Evolutionary conservation across 2,797 vertebrate genomes (phyloP).

Genomic region (Squalus acanthias): DNA sequence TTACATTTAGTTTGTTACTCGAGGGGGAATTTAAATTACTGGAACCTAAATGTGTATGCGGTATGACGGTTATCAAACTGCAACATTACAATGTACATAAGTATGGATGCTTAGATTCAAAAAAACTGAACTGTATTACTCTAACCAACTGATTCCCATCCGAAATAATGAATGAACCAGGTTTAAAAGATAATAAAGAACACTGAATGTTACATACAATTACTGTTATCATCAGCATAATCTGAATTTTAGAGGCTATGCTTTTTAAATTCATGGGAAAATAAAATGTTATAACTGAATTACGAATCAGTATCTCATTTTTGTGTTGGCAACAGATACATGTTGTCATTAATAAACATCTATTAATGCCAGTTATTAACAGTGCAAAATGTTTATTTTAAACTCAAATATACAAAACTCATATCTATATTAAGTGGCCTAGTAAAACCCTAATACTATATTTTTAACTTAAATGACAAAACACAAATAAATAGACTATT

Average conservation of each 20-base stretch:
- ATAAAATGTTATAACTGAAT: not conserved
- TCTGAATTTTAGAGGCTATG: not conserved
- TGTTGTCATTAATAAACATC: not conserved
- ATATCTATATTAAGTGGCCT: not conserved
- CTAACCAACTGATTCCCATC: not conserved
- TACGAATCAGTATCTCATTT: not conserved
- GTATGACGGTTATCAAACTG: not conserved
- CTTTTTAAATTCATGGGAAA: not conserved
- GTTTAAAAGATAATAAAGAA: not conserved
- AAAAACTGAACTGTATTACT: not conserved
- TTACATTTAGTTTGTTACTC: conserved; percentile 2
- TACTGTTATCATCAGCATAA: not conserved
- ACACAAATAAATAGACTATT: not conserved
- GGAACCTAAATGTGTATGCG: not conserved
- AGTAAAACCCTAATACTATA: not conserved
- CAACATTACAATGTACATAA: not conserved
- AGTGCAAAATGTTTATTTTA: not conserved
- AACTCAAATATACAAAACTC: not conserved
- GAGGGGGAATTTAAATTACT: not conserved
- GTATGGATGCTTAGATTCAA: not conserved
- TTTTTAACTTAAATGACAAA: not conserved
- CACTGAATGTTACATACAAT: not conserved
- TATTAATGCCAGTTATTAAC: not conserved
- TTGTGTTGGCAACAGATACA: not conserved
- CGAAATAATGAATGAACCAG: not conserved